These are phyloP conservation scores for Poeciliopsis infans DNA, from an alignment of 2,797 vertebrate species.

Conservation along the genomic window DNA sequence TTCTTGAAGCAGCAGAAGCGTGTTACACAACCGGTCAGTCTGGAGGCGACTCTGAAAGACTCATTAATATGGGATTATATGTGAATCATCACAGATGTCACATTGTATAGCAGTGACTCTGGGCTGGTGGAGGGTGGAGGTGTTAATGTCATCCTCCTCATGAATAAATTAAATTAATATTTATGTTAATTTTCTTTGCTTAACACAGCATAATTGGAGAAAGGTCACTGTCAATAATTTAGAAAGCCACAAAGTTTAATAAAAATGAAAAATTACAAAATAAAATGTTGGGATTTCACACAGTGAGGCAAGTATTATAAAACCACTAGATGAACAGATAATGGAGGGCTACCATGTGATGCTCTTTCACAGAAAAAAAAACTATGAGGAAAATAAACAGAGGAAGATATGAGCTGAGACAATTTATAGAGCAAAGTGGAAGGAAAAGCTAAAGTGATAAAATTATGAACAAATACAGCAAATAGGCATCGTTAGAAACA, in stretches of 20 bases:
- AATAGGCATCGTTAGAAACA: not conserved
- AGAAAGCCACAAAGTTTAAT: not conserved
- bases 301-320: not conserved
- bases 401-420: not conserved
- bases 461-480: not conserved
- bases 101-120: not conserved
- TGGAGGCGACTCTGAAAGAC: not conserved
- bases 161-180: not conserved
- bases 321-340: not conserved
- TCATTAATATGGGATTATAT: not conserved
- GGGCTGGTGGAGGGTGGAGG: not conserved
- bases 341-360: not conserved
- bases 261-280: not conserved
- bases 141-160: not conserved
- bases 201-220: not conserved
- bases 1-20: not conserved
- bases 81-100: not conserved
- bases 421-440: not conserved
- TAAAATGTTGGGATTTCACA: not conserved
- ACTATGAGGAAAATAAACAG: not conserved
- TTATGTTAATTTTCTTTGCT: not conserved
- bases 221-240: not conserved
- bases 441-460: not conserved
- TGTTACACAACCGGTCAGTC: not conserved
- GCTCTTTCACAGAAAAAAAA: not conserved